Conservation (phyloP, 2,113 vertebrate species). For the Cyprinodon brontotheroides region DNA sequence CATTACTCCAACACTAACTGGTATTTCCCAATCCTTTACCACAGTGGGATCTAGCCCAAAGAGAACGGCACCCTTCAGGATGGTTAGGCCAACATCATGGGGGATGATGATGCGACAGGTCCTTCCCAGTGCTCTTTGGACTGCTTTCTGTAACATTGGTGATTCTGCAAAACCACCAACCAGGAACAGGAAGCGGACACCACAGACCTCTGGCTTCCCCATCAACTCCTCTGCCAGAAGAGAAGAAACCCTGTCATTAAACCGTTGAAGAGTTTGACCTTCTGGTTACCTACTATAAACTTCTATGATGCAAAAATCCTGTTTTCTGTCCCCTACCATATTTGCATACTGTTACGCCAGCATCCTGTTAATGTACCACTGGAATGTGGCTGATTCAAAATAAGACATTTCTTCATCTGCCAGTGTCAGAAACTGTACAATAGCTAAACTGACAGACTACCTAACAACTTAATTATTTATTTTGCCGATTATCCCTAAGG, state of each 20-base stretch:
- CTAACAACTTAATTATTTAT: neutral
- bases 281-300: neutral
- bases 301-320: neutral
- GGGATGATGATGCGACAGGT: conserved; percentile 91
- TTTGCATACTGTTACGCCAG: conserved; percentile 1
- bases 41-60: conserved; percentile 94
- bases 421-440: neutral
- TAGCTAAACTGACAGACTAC: neutral
- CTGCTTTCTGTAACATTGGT: conserved; percentile 87
- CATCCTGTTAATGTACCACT: conserved; percentile 2
- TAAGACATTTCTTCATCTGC: neutral
- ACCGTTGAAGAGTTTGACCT: neutral
- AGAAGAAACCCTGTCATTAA: neutral
- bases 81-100: conserved; percentile 92
- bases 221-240: conserved; percentile 82
- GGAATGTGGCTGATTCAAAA: conserved; percentile 45
- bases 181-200: conserved; percentile 92
- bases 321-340: neutral
- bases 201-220: conserved; percentile 84
- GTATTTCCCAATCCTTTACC: conserved; percentile 50
- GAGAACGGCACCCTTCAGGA: conserved; percentile 94
- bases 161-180: conserved; percentile 96
- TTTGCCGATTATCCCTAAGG: neutral
- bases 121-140: conserved; percentile 83
- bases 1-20: accelerated